Evolutionary conservation across 2,797 vertebrate genomes (phyloP).

Genomic region (Philypnodon macrostomus): DNA sequence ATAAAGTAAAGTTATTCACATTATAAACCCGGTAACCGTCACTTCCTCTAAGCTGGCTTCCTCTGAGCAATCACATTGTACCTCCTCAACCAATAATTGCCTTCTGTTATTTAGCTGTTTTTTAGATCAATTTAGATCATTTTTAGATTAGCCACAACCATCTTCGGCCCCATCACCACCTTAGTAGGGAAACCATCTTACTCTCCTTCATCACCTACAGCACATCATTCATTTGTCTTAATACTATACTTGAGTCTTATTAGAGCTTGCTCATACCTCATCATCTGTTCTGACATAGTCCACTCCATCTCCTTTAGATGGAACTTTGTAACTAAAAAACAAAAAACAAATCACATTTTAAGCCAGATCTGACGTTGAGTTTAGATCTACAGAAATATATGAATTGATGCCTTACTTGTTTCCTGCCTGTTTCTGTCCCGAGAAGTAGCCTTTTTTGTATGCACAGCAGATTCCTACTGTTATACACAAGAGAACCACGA

Average conservation of each 20-base stretch:
- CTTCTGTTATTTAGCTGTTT: too few species aligned
- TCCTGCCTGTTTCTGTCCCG: conserved; percentile 81
- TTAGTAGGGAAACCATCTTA: too few species aligned
- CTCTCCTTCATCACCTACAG: too few species aligned
- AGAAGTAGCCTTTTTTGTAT: conserved; percentile 91
- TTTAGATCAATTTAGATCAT: too few species aligned
- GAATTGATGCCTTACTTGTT: conserved; percentile 81
- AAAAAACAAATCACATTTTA: conserved; percentile 22
- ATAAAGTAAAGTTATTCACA: neutral
- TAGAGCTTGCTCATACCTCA: conserved; percentile 83
- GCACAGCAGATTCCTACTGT: conserved; percentile 92
- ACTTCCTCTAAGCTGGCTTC: too few species aligned
- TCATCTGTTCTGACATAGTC: conserved; percentile 95
- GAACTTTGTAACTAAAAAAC: conserved; percentile 86
- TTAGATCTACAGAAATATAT: neutral
- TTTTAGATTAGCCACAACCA: too few species aligned
- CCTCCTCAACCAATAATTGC: too few species aligned
- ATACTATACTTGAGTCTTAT: too few species aligned
- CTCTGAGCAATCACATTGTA: too few species aligned
- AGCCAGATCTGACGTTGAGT: neutral
- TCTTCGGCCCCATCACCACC: too few species aligned
- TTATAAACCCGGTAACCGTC: too few species aligned
- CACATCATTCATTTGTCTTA: too few species aligned
- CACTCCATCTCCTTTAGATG: conserved; percentile 89
- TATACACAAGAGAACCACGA: conserved; percentile 86